Evolutionary conservation across 2,888 invertebrate species (phyloP), one percentile per base, ranked within the genome.

Genomic region (Athalia rosae): DNA sequence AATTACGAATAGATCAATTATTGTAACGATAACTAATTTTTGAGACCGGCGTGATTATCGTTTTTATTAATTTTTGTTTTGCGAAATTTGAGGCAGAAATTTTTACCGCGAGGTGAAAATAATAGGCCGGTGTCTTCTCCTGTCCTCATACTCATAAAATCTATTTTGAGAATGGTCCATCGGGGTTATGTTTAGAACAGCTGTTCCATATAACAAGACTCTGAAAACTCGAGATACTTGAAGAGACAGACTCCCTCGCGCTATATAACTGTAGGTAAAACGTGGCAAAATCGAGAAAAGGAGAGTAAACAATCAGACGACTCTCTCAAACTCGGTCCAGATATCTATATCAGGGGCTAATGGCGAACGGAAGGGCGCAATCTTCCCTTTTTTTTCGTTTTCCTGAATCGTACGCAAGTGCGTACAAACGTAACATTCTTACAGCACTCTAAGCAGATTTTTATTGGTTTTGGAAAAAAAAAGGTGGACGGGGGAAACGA

Each of bases 91-190:
- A n/a, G 48, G 15, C 4, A 13, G 48, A 66, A 50, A 58, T 71
- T 71, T 71, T 71, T 58, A 43, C 41, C 48, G 8, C 79, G 69
- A 79, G 83, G 28, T 28, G 81, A 84, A 82, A 83, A 86, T 86
- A 85, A 85, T 85, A 81, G 84, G 80, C 82, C 81, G 83, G 83
- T 87, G 85, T 89, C 88, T 89, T 85, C 87, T 88, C 88, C 88
- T 89, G 89, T 89, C 89, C 89, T 89, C 89, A 88, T 88, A 89
- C 88, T 89, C 88, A 89, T 89, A 89, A 89, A 86, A 87, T 89
- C 89, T 89, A 89, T 89, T 89, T 89, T 87, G 89, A 89, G 89
- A 89, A 84, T 88, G 87, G 87, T 87, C 88, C 86, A 85, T 84
- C 84, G 83, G 28, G 28, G 84, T 88, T 89, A 89, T 89, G 84